phyloP scores from a whole-genome alignment of 2,113 vertebrate species.

The Ifrita kowaldi region DNA sequence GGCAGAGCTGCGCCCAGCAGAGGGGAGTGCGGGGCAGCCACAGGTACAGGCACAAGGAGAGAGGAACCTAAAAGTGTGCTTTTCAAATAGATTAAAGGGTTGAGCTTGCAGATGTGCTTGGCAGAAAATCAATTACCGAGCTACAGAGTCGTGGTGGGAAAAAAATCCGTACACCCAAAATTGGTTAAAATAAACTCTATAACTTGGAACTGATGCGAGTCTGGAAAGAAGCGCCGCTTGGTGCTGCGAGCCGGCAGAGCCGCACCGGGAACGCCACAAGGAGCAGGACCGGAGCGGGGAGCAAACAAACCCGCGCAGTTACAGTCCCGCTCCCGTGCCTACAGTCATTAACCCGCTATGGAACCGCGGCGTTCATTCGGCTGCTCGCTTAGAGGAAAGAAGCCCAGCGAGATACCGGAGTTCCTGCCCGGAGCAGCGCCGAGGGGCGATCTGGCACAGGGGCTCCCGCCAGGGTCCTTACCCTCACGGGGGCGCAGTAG shows the following conservation, averaged over 20 bases:
- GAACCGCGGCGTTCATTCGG: fast-evolving
- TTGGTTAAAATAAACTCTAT: fast-evolving
- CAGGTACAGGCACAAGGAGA: too few species aligned
- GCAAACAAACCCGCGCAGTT: fast-evolving
- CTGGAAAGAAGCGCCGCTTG: neutral
- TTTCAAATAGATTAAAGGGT: fast-evolving
- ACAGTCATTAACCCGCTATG: fast-evolving
- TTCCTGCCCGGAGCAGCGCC: neutral
- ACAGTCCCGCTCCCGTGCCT: fast-evolving
- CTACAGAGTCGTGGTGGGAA: neutral
- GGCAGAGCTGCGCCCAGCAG: neutral
- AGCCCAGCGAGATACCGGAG: neutral
- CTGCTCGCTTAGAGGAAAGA: fast-evolving
- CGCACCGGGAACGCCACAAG: neutral
- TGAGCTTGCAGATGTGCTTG: neutral
- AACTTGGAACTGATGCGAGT: fast-evolving
- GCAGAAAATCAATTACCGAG: neutral
- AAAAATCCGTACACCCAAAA: fast-evolving
- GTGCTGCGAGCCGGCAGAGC: neutral
- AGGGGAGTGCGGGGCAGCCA: neutral
- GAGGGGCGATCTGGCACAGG: neutral
- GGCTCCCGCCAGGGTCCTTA: neutral
- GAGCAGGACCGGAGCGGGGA: neutral
- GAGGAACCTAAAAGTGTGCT: fast-evolving
- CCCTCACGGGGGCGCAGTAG: fast-evolving